phyloP scores from a whole-genome alignment of 2,113 vertebrate species.

The Ctenomys sociabilis region DNA sequence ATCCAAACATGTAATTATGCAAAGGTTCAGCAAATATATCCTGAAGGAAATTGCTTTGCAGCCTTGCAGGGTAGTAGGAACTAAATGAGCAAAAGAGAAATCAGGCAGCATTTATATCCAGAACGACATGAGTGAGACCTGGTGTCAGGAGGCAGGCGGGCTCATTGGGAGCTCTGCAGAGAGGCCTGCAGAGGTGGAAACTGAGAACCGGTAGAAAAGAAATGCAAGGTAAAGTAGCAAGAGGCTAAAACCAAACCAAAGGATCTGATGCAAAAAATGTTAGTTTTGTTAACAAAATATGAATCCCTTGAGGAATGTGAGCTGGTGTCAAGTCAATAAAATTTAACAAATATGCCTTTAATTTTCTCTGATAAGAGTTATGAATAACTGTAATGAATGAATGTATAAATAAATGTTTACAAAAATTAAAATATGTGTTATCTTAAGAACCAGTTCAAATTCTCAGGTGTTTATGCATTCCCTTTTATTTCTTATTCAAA shows the following conservation, averaged over 20 bases:
- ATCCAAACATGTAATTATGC: neutral
- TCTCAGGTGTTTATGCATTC: neutral
- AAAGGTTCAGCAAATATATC: neutral
- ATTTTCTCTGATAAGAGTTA: neutral
- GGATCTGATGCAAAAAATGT: too few species aligned
- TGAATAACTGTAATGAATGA: neutral
- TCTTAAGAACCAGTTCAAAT: neutral
- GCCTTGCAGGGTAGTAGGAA: rapidly evolving
- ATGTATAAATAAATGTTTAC: neutral
- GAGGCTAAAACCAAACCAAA: neutral
- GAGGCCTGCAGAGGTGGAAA: too few species aligned
- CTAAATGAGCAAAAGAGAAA: neutral
- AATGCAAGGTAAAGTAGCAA: neutral
- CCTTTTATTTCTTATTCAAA: neutral
- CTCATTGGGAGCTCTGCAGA: neutral
- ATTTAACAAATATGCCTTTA: neutral
- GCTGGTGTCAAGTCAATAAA: neutral
- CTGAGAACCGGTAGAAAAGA: neutral
- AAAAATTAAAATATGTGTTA: neutral
- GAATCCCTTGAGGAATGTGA: neutral
- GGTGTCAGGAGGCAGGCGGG: neutral
- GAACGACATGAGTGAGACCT: neutral
- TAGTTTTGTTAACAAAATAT: neutral
- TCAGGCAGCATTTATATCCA: neutral
- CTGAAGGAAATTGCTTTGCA: neutral